Evolutionary conservation across 1,140 invertebrate species (phyloP).

Genomic region (Drosophila littoralis): DNA sequence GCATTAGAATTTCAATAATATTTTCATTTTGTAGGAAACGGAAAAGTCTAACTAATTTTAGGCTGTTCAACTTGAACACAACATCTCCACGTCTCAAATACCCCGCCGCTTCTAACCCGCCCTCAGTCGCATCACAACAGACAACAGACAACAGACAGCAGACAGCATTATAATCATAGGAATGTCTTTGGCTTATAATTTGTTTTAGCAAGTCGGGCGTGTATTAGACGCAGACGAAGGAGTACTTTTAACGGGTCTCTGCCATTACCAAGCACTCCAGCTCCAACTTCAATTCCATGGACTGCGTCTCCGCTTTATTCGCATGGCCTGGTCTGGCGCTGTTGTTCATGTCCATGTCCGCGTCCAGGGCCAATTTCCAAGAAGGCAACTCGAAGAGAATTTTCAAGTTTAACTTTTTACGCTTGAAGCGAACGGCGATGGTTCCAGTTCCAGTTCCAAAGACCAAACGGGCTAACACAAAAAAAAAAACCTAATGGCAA

Average conservation of each 20-base stretch:
- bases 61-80: constrained; percentile 3
- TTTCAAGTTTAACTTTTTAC: constrained; percentile 74
- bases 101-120: too few species aligned
- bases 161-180: constrained; percentile 56
- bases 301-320: constrained; percentile 17
- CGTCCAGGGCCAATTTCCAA: constrained; percentile 70
- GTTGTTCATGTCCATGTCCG: constrained; percentile 14
- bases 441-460: constrained; percentile 15
- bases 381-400: constrained; percentile 69
- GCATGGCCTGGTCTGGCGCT: neutral
- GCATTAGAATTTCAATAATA: too few species aligned
- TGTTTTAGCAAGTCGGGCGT: constrained; percentile 36
- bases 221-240: constrained; percentile 38
- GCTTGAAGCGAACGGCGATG: constrained; percentile 66
- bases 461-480: neutral
- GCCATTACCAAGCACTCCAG: neutral
- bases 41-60: neutral
- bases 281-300: constrained; percentile 1
- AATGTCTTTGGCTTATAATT: constrained; percentile 74
- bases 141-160: constrained; percentile 11
- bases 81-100: constrained; percentile 2
- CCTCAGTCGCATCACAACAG: neutral
- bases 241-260: constrained; percentile 1
- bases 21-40: neutral
- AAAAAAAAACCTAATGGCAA: constrained; percentile 42